These are phyloP conservation scores for Ophioninae sp. DNA, from an alignment of 2,888 invertebrate genomes.

Conservation along the genomic window DNA sequence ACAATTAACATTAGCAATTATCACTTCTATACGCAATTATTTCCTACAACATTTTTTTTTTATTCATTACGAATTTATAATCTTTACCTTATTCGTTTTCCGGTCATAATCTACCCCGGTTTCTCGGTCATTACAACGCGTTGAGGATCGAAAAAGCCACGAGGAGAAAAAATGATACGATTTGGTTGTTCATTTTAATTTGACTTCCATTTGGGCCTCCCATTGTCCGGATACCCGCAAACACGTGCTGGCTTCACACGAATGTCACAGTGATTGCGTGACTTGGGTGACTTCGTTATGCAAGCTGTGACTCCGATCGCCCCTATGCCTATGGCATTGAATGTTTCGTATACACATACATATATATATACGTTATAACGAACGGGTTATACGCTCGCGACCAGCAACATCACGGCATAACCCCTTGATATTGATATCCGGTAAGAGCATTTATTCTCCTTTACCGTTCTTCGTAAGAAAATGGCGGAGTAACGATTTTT, in stretches of 20 bases:
- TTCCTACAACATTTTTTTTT: not conserved
- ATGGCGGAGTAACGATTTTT: conserved; percentile 17
- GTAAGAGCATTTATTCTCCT: conserved; percentile 27
- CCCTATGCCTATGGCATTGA: conserved; percentile 30
- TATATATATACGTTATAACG: conserved; percentile 6
- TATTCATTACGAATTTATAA: not conserved
- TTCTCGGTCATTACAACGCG: conserved; percentile 49
- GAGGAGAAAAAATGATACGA: conserved; percentile 47
- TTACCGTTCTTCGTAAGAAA: conserved; percentile 12
- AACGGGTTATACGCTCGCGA: conserved; percentile 50
- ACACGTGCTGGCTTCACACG: conserved; percentile 78
- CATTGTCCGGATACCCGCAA: conserved; percentile 67
- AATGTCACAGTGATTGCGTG: conserved; percentile 78
- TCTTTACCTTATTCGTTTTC: conserved; percentile 41
- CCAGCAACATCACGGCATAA: conserved; percentile 39
- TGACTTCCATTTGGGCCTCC: conserved; percentile 64
- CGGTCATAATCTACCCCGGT: conserved; percentile 49
- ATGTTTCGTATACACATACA: not conserved
- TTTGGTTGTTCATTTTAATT: conserved; percentile 73
- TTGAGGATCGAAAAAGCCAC: conserved; percentile 14
- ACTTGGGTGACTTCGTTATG: conserved; percentile 67
- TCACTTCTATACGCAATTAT: not conserved
- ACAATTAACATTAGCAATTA: too few relatives aligned
- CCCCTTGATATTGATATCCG: conserved; percentile 47
- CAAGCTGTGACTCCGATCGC: conserved; percentile 62